Percentiles rank a stretch among this genome's conserved stretches.
Conservation (phyloP, 1,140 invertebrate genomes). For the Cheumatopsyche charites region DNA sequence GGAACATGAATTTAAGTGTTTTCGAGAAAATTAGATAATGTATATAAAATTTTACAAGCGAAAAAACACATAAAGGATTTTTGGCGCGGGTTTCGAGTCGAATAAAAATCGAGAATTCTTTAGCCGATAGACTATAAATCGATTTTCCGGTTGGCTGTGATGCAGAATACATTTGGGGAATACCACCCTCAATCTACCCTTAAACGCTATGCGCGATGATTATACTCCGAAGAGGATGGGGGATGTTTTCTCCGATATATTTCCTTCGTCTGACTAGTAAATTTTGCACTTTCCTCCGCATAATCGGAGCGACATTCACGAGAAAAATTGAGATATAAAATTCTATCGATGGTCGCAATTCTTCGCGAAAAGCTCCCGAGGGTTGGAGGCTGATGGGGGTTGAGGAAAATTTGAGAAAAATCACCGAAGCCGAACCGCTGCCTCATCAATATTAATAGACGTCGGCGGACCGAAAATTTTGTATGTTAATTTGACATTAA, state of each 20-base stretch:
- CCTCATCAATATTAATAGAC: slow-evolving; percentile 19
- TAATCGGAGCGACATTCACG: slow-evolving; percentile 34
- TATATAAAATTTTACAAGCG: too few relatives aligned
- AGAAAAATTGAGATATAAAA: slow-evolving; percentile 40
- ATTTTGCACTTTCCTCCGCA: slow-evolving; percentile 30
- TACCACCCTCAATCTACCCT: not conserved
- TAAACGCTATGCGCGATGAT: slow-evolving; percentile 20
- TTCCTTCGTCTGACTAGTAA: slow-evolving; percentile 27
- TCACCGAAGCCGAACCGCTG: not conserved
- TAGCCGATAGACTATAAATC: slow-evolving; percentile 8
- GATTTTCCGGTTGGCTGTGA: slow-evolving; percentile 18
- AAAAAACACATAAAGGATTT: not conserved
- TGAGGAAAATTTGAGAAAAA: slow-evolving; percentile 23
- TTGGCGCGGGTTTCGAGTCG: not conserved
- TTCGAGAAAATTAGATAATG: too few relatives aligned
- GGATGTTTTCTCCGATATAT: slow-evolving; percentile 23
- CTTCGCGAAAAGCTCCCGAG: slow-evolving; percentile 27
- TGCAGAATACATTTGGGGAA: slow-evolving; percentile 15
- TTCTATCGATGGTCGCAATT: slow-evolving; percentile 29
- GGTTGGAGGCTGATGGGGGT: too few relatives aligned
- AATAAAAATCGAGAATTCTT: slow-evolving; percentile 11
- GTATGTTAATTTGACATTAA: slow-evolving; percentile 14
- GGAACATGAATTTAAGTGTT: too few relatives aligned
- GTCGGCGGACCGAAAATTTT: slow-evolving; percentile 3
- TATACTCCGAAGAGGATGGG: slow-evolving; percentile 10